These are phyloP conservation scores for Drosophila mayri DNA, from an alignment of 1,140 invertebrate genomes.

Conservation along the genomic window DNA sequence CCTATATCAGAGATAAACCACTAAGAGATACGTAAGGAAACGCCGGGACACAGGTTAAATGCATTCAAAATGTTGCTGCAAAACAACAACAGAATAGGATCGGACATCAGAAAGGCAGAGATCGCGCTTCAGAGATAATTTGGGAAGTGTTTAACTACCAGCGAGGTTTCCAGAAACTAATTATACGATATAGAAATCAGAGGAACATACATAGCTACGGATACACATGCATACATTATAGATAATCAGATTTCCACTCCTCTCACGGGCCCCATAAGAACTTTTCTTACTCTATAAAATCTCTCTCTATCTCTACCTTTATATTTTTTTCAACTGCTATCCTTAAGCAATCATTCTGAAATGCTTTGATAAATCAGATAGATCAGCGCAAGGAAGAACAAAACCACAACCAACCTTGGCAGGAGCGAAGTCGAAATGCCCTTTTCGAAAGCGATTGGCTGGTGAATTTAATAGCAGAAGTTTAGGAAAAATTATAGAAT, in stretches of 20 bases:
- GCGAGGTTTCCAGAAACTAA: slow-evolving; percentile 78
- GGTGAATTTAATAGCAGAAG: neutral
- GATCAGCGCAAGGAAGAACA: slow-evolving; percentile 32
- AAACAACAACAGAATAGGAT: slow-evolving; percentile 14
- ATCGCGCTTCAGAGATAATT: slow-evolving; percentile 40
- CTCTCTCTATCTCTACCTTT: slow-evolving; percentile 49
- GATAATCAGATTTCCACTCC: slow-evolving; percentile 56
- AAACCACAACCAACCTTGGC: slow-evolving; percentile 31
- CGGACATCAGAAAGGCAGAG: slow-evolving; percentile 13
- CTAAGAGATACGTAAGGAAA: slow-evolving; percentile 51
- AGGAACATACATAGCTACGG: slow-evolving; percentile 27
- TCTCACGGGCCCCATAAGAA: slow-evolving; percentile 48
- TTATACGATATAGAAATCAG: slow-evolving; percentile 65
- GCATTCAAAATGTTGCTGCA: slow-evolving; percentile 76
- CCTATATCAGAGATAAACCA: slow-evolving; percentile 43
- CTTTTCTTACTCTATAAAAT: slow-evolving; percentile 61
- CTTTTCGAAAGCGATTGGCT: slow-evolving; percentile 27
- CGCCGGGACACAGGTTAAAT: slow-evolving; percentile 53
- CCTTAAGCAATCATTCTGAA: slow-evolving; percentile 48
- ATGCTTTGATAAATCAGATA: slow-evolving; percentile 58
- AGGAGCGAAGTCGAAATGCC: slow-evolving; percentile 37
- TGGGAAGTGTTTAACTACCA: slow-evolving; percentile 62
- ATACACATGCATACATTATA: slow-evolving; percentile 45
- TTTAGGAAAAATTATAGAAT: neutral
- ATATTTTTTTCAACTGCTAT: slow-evolving; percentile 60